phyloP scores from a whole-genome alignment of 2,888 invertebrate genomes.

The Sisyra terminalis region DNA sequence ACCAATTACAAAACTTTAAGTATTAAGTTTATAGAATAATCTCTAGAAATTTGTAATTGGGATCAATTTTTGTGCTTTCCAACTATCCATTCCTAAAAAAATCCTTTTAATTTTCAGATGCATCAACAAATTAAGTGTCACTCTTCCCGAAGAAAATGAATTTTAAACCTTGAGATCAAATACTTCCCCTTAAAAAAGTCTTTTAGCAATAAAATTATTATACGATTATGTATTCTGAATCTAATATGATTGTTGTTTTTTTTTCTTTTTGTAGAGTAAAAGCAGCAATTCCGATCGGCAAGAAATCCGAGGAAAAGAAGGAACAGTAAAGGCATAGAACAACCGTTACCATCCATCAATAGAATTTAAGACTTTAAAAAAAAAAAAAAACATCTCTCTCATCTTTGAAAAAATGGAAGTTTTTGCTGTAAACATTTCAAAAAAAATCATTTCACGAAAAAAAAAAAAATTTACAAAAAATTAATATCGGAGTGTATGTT shows the following conservation, averaged over 20 bases:
- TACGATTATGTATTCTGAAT: slow-evolving; percentile 2
- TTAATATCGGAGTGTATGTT: no score
- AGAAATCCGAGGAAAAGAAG: slow-evolving; percentile 71
- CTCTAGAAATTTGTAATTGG: no score
- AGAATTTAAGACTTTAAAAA: slow-evolving; percentile 1
- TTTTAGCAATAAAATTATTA: neutral
- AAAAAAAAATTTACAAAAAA: neutral
- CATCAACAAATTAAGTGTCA: neutral
- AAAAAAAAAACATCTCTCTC: neutral
- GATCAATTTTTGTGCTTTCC: no score
- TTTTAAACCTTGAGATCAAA: neutral
- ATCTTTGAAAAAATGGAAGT: neutral
- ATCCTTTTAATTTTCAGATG: slow-evolving; percentile 1
- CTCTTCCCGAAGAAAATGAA: neutral
- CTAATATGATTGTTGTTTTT: slow-evolving; percentile 10
- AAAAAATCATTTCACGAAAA: neutral
- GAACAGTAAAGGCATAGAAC: slow-evolving; percentile 49
- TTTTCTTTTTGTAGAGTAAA: slow-evolving; percentile 48
- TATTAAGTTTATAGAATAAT: no score
- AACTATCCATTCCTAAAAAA: neutral
- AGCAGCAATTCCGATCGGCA: slow-evolving; percentile 76
- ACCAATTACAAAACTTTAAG: no score
- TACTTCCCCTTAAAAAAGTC: neutral
- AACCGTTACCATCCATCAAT: slow-evolving; percentile 3
- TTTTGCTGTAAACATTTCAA: neutral